A percentile compares a stretch with the other conserved stretches of the same genome.
Conservation (phyloP, 2,797 vertebrate genomes). For the Pterois miles region DNA sequence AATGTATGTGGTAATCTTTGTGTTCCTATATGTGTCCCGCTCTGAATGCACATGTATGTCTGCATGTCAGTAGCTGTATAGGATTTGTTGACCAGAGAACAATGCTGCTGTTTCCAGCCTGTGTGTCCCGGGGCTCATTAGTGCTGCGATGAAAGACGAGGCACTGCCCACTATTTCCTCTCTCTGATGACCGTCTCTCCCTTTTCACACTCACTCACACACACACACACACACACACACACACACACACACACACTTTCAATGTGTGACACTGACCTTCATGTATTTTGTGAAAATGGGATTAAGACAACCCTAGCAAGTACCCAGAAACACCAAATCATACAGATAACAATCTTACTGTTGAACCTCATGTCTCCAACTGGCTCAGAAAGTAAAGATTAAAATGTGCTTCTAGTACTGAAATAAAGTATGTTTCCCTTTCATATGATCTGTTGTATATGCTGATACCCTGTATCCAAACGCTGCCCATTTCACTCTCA, state of each 20-base stretch:
- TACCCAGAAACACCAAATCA: no score
- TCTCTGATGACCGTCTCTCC: slow-evolving; percentile 55
- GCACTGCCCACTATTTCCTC: slow-evolving; percentile 80
- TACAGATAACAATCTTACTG: no score
- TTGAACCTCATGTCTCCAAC: no score
- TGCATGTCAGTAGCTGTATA: slow-evolving; percentile 53
- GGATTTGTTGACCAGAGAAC: slow-evolving; percentile 74
- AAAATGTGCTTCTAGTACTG: no score
- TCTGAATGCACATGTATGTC: slow-evolving; percentile 43
- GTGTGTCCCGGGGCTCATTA: slow-evolving; percentile 81
- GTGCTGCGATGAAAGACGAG: slow-evolving; percentile 77
- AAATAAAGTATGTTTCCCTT: no score
- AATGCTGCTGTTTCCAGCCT: slow-evolving; percentile 80
- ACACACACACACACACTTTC: not conserved
- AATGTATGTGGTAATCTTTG: slow-evolving; percentile 29
- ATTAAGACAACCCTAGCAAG: no score
- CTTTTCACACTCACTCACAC: slow-evolving; percentile 36
- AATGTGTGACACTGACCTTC: slow-evolving; percentile 25
- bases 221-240: slow-evolving; percentile 26
- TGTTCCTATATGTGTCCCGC: not conserved
- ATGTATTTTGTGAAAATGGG: not conserved
- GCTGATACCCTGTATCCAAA: no score
- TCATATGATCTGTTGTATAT: no score
- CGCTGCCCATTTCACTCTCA: no score
- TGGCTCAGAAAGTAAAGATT: no score